Evolutionary conservation across 2,113 vertebrate species (phyloP).

Genomic region (Heterotilapia buettikoferi): DNA sequence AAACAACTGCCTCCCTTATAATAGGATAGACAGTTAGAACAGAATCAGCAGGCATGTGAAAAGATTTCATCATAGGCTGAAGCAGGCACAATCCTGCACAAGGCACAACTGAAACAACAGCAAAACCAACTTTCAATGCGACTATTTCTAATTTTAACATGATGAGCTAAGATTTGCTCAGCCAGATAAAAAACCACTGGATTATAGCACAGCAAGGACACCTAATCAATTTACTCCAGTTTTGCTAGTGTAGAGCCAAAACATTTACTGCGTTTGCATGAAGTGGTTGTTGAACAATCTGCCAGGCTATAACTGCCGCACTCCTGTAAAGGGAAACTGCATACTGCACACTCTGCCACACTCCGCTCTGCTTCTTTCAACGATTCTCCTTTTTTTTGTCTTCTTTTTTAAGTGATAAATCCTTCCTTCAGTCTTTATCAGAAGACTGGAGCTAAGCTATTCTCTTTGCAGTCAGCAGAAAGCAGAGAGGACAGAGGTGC

Average conservation of each 20-base stretch:
- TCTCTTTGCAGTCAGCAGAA: conserved; percentile 58
- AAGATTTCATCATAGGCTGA: conserved; percentile 10
- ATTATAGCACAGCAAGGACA: neutral
- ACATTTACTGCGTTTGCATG: neutral
- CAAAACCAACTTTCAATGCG: neutral
- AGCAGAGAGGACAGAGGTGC: conserved; percentile 21
- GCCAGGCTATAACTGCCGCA: neutral
- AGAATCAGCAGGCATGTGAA: conserved; percentile 20
- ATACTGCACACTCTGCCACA: neutral
- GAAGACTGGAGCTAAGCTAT: conserved; percentile 30
- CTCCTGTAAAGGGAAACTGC: conserved; percentile 3
- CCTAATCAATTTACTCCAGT: neutral
- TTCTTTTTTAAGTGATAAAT: conserved; percentile 46
- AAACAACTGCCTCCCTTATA: conserved; percentile 47
- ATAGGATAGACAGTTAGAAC: conserved; percentile 31
- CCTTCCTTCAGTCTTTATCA: conserved; percentile 40
- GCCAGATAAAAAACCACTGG: neutral
- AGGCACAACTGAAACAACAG: neutral
- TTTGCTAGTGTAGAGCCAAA: neutral
- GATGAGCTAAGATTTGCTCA: neutral
- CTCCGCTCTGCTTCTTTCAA: neutral
- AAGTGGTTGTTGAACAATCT: neutral
- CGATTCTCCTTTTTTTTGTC: neutral
- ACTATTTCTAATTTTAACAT: neutral
- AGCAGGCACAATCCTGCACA: neutral